Evolutionary conservation across 2,888 invertebrate genomes (phyloP), one percentile per base, ranked within the genome.

Genomic region (Sericinus montela): DNA sequence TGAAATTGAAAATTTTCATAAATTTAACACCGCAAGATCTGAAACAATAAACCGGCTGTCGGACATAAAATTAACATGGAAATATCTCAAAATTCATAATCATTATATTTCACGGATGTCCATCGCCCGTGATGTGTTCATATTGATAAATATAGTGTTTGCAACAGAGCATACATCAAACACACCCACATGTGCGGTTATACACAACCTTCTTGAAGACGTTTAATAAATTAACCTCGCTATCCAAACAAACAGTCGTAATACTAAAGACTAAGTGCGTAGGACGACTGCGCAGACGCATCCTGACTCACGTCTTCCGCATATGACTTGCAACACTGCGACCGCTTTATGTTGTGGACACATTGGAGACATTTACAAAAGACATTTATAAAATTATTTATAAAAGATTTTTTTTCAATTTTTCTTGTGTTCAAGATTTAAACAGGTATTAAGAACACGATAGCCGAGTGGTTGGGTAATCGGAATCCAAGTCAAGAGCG

Each of bases 291-390:
- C 46, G 43, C 42, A 37, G 40, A 38, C 55, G 59, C 55, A 58
- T 54, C 57, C 36, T 44, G 54, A 50, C 14, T 50, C 49, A 50
- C 41, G 42, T 39, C 54, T 54, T 50, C 54, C 51, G 54, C 45
- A 56, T 57, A 53, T 54, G 55, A 48, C 52, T 53, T 63, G 68
- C 65, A 63, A 57, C 58, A 51, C 57, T 54, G 57, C 60, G 68
- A 59, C 70, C 72, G 14, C 7, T 30, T 29, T 15, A 1, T 9
- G 30, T 15, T 41, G 35, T 7, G 15, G 23, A 23, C 28, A 34
- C 34, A 30, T 5, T 8, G 16, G 19, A 13, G 6, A 16, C 14
- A n/a, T n/a, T n/a, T n/a, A n/a, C n/a, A n/a, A n/a, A n/a, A n/a
- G n/a, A n/a, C n/a, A n/a, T n/a, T n/a, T n/a, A n/a, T n/a, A n/a